These are phyloP conservation scores for Idaea dimidiata DNA, from an alignment of 2,888 invertebrate genomes.

Conservation along the genomic window DNA sequence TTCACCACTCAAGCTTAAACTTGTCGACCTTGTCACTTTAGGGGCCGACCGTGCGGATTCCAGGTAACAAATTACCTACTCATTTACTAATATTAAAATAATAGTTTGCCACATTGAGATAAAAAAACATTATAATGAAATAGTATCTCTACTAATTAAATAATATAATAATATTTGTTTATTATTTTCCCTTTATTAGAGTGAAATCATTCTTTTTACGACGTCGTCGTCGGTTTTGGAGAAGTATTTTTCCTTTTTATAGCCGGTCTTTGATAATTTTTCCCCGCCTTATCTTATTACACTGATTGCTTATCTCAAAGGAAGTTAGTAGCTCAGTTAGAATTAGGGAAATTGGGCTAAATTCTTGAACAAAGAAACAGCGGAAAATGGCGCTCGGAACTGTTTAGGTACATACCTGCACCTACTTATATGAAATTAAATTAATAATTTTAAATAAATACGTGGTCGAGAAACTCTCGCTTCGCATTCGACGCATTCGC, in stretches of 20 bases:
- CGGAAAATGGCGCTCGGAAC: neutral
- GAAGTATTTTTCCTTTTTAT: neutral
- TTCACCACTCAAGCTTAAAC: too few species aligned
- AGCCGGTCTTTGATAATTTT: neutral
- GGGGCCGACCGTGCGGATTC: too few species aligned
- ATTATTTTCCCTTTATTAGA: neutral
- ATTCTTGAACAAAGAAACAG: neutral
- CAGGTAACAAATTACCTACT: too few species aligned
- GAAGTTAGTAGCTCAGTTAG: constrained; percentile 1
- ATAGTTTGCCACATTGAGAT: too few species aligned
- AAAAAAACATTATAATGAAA: too few species aligned
- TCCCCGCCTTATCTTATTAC: constrained; percentile 1
- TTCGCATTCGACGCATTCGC: too few species aligned
- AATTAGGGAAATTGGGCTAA: neutral
- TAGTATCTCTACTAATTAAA: too few species aligned
- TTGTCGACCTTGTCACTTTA: too few species aligned
- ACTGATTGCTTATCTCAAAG: neutral
- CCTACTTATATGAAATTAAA: too few species aligned
- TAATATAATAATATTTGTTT: neutral
- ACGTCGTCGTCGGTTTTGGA: neutral
- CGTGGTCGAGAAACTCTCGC: too few species aligned
- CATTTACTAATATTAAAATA: too few species aligned
- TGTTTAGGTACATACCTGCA: neutral
- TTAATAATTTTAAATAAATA: too few species aligned
- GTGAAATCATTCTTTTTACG: neutral